Conservation (phyloP, 2,797 vertebrate species). For the Urocyon cinereoargenteus region DNA sequence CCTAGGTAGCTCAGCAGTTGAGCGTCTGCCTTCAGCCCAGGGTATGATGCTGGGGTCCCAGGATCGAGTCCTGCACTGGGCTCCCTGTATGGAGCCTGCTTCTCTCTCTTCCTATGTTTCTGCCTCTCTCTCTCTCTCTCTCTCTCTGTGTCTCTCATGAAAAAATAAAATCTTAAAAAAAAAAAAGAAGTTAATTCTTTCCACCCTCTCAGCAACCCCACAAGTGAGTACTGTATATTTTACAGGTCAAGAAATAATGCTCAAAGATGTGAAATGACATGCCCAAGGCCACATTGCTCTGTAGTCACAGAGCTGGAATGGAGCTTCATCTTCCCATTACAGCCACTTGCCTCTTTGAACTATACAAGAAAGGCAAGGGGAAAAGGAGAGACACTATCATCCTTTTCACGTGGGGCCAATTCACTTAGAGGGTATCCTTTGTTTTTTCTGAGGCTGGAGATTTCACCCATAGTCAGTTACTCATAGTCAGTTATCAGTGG, state of each 20-base stretch:
- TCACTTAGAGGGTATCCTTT: background rate
- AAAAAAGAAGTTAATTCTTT: no score
- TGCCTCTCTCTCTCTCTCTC: no score
- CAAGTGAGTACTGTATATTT: background rate
- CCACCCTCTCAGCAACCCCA: background rate
- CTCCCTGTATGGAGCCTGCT: no score
- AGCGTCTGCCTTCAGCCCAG: no score
- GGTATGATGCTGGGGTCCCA: no score
- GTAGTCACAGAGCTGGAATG: background rate
- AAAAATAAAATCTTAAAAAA: no score
- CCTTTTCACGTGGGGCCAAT: background rate
- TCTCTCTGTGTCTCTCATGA: no score
- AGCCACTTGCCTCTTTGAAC: background rate
- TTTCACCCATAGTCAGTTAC: background rate
- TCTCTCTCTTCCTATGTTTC: no score
- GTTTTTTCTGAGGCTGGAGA: background rate
- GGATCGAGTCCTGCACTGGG: no score
- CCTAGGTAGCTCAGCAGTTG: no score
- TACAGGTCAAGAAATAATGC: background rate
- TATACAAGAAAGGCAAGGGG: background rate
- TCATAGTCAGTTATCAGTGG: background rate
- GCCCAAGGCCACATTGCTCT: background rate
- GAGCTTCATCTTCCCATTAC: background rate
- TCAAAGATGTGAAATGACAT: conserved; percentile 47
- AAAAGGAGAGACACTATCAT: background rate